Percentiles rank a stretch among this genome's conserved stretches.
Evolutionary conservation across 2,113 vertebrate species (phyloP).

Genomic region (Mesitornis unicolor): DNA sequence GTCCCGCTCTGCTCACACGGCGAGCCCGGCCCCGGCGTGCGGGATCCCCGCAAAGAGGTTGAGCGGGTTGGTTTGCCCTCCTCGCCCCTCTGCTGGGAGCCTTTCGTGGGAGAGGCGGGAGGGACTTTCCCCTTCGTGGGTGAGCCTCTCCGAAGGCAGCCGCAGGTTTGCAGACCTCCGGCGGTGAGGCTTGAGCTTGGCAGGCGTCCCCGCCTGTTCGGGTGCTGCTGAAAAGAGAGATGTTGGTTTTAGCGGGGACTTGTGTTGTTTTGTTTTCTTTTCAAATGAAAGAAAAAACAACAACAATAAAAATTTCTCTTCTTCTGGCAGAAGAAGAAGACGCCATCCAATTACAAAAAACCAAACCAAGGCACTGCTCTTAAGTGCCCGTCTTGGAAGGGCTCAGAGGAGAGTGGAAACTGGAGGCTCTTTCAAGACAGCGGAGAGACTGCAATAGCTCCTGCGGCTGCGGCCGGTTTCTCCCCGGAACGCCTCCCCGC

Average conservation of each 20-base stretch:
- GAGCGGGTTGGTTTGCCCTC: neutral
- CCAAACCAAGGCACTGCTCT: neutral
- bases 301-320: neutral
- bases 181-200: neutral
- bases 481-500: neutral
- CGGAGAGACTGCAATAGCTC: conserved; percentile 13
- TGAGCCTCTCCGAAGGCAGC: neutral
- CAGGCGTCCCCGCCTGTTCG: neutral
- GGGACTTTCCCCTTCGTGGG: neutral
- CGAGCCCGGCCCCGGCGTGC: neutral
- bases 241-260: conserved; percentile 9
- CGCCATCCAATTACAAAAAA: neutral
- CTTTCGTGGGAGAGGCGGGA: neutral
- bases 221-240: neutral
- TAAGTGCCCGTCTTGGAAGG: neutral
- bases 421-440: neutral
- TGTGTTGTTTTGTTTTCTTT: conserved; percentile 46
- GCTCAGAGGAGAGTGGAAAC: neutral
- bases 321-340: neutral
- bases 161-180: neutral
- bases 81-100: neutral
- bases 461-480: neutral
- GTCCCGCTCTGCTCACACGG: neutral
- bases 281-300: neutral
- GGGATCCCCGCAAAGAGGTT: rapidly evolving